Base-by-base conservation (phyloP, 2,113 vertebrate species). In the Zosterops lateralis region DNA sequence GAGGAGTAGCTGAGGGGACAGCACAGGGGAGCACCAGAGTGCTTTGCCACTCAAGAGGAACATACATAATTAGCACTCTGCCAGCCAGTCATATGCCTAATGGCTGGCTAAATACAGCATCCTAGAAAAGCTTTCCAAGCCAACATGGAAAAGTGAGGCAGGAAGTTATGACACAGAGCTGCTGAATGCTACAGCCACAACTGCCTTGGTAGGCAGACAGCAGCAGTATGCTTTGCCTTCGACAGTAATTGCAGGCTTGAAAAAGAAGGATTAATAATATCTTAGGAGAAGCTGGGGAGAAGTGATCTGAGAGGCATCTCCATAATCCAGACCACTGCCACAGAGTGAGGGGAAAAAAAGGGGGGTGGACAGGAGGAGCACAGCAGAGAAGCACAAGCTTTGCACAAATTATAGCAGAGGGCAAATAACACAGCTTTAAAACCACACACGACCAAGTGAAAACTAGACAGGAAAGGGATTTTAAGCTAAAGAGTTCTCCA, bases 41-140 rank as follows among this genome's bases (percentile, higher is more conserved):
- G 67, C 62, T 61, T 28, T 76, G 66, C 47, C 64, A 18, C 60
- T 80, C 67, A 31, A 7, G 75, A 20, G 72, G 75, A 92, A 88
- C 56, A 40, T 1, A 36, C 17, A 67, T 6, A 84, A 78, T 61
- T 61, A 96, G 90, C 53, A 45, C 51, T 36, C 48, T 91, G 78
- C 68, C 87, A 92, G 56, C 36, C 67, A 67, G 87, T 90, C 95
- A 88, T 7, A 70, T 31, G 93, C 64, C 84, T 76, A 48, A 67
- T 56, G 82, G 74, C 47, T 44, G 31, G 48, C 89, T 94, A 72
- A 92, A 75, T 38, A 70, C 91, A 85, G 58, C 82, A 79, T 15
- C 78, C 84, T 8, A 50, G 71, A 36, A 84, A 58, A 91, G 89
- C 82, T 53, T 95, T 91, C 95, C 94, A 95, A 92, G 66, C 84